Evolutionary conservation across 2,797 vertebrate genomes (phyloP).

Genomic region (Coccyzus lansbergi): DNA sequence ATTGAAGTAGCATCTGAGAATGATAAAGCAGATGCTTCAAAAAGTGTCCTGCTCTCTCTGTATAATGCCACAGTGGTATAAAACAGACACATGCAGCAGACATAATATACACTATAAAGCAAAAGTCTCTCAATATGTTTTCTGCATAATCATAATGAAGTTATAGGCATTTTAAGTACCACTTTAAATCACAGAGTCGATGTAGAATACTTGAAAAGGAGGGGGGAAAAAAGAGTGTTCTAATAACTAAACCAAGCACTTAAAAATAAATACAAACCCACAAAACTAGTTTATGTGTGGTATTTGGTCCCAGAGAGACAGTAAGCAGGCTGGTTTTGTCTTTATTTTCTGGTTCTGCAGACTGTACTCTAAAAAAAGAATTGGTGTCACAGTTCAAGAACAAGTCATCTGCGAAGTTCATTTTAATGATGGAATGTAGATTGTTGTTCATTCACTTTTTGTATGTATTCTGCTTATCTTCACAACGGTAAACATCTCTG

Average conservation of each 20-base stretch:
- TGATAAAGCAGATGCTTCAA: neutral
- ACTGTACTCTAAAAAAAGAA: constrained; percentile 49
- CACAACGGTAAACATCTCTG: constrained; percentile 31
- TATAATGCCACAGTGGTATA: neutral
- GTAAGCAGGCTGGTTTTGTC: constrained; percentile 38
- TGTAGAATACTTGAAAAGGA: neutral
- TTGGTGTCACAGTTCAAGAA: constrained; percentile 34
- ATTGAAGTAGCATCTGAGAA: neutral
- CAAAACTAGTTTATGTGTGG: constrained; percentile 29
- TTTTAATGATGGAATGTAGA: constrained; percentile 39
- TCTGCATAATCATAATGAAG: neutral
- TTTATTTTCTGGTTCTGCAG: constrained; percentile 57
- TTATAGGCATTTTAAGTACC: neutral
- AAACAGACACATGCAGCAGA: neutral
- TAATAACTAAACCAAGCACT: neutral
- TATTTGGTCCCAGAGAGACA: constrained; percentile 33
- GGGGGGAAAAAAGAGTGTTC: neutral
- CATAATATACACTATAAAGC: neutral
- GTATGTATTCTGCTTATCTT: constrained; percentile 52
- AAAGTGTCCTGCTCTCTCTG: neutral
- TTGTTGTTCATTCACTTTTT: neutral
- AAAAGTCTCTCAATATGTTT: neutral
- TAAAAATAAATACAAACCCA: constrained; percentile 1
- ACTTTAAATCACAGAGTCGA: neutral
- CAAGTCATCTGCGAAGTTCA: constrained; percentile 66